Evolutionary conservation across 2,113 vertebrate genomes (phyloP).

Genomic region (Neomonachus schauinslandi): DNA sequence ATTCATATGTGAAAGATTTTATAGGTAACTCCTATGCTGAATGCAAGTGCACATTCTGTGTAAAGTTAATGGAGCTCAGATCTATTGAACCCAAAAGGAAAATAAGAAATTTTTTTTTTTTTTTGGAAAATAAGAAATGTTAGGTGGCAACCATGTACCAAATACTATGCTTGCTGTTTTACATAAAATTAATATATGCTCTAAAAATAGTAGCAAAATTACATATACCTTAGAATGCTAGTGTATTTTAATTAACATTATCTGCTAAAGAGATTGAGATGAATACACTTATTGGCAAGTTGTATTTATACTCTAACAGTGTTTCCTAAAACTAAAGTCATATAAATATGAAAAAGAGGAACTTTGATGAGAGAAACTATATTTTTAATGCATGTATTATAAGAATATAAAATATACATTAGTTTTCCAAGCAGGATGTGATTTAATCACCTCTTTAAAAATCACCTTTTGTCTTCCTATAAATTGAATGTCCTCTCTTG

Average conservation of each 20-base stretch:
- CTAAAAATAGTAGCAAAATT: not conserved
- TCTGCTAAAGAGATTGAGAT: not conserved
- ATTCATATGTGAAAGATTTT: not conserved
- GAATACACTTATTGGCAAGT: not conserved
- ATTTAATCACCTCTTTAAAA: conserved; percentile 43
- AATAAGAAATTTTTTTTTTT: not conserved
- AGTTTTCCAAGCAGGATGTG: not conserved
- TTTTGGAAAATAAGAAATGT: not conserved
- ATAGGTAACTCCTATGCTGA: not conserved
- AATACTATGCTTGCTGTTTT: not conserved
- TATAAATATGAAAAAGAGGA: not conserved
- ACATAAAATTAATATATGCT: not conserved
- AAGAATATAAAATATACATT: not conserved
- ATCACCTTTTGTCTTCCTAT: not conserved
- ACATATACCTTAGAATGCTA: not conserved
- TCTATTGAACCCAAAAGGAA: not conserved
- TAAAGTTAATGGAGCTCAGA: not conserved
- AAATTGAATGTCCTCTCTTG: not conserved
- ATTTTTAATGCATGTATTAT: conserved; percentile 1
- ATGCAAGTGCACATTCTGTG: not conserved
- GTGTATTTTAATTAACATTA: conserved; percentile 11
- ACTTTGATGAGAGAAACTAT: not conserved
- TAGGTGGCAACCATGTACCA: not conserved
- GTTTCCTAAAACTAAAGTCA: conserved; percentile 4
- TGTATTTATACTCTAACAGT: not conserved